Evolutionary conservation across 35 echinoderm and acorn worm genomes (phyloP).

Genomic region (Lytechinus variegatus): DNA sequence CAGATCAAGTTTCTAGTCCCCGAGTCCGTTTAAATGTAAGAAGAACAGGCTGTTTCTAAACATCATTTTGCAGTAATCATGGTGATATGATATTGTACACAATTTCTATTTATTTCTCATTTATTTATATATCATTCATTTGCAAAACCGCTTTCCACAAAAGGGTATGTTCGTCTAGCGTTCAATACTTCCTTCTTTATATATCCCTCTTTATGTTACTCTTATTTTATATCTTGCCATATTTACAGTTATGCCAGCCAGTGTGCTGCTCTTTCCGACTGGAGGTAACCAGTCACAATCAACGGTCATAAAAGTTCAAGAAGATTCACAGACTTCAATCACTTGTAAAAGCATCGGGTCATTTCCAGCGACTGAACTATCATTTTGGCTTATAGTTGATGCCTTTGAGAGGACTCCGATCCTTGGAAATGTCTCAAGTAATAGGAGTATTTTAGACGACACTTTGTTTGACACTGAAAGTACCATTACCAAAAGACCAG

Average conservation of each 20-base stretch:
- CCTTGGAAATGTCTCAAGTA: background rate
- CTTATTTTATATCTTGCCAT: no score
- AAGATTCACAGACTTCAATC: background rate
- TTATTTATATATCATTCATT: background rate
- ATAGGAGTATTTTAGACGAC: background rate
- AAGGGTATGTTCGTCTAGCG: no score
- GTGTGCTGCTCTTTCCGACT: background rate
- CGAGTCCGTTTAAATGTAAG: no score
- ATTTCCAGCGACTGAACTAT: background rate
- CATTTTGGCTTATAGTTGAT: background rate
- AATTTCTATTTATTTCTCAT: background rate
- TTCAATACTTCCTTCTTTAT: background rate
- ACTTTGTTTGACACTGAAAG: background rate
- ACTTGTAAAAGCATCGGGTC: background rate
- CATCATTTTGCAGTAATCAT: no score
- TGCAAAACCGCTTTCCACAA: background rate
- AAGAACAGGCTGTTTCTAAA: no score
- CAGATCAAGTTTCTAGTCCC: no score
- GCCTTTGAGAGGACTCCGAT: background rate
- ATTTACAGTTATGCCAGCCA: background rate
- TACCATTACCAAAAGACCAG: background rate
- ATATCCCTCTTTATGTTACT: background rate
- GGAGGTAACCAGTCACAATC: background rate
- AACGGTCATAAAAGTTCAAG: background rate
- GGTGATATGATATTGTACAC: no score